Base-by-base conservation (phyloP, 2,888 invertebrate genomes). In the Caenorhabditis plicata region DNA sequence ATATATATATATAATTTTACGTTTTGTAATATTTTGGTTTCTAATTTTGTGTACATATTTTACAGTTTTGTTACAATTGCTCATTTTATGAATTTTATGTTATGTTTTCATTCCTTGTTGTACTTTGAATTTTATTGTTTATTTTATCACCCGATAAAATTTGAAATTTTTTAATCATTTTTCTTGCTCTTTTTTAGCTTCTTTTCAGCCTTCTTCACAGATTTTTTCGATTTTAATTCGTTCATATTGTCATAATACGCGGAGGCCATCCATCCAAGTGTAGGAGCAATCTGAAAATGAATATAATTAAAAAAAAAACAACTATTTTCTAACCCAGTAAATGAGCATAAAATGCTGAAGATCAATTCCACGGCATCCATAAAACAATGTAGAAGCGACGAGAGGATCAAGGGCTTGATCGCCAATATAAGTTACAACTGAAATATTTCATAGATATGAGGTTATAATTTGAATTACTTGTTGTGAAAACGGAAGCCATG, bases 381-480 rank as follows among this genome's bases (percentile, higher is more conserved):
- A 65, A 54, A 64, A 68, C 29, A 68, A 45, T 4, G 60, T 64
- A 2, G 64, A 53, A 4, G 60, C 64, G 20, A 68, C 64, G n/a
- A 68, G 23, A 19, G 68, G 68, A 38, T 68, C 68, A 4, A 68
- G 51, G 1, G 61, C 68, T 22, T 62, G 60, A 31, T 68, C 68
- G 39, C 68, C 68, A 22, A 68, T 42, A 32, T 45, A 65, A 9
- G 57, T 42, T 3, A 63, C 64, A 3, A 60, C 68, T 68, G 55
- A 42, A 58, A 58, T 15, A 29, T 17, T 36, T 8, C 15, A 11
- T 11, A 5, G 19, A 15, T 19, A 36, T 8, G n/a, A 9, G n/a
- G 7, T 9, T 36, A 22, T n/a, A n/a, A 15, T 27, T 8, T 15
- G 32, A 3, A 41, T n/a, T 39, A 58, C 58, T 52, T 35, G 43